Conservation (phyloP, 1,140 invertebrate species). For the Bradysia coprophila region DNA sequence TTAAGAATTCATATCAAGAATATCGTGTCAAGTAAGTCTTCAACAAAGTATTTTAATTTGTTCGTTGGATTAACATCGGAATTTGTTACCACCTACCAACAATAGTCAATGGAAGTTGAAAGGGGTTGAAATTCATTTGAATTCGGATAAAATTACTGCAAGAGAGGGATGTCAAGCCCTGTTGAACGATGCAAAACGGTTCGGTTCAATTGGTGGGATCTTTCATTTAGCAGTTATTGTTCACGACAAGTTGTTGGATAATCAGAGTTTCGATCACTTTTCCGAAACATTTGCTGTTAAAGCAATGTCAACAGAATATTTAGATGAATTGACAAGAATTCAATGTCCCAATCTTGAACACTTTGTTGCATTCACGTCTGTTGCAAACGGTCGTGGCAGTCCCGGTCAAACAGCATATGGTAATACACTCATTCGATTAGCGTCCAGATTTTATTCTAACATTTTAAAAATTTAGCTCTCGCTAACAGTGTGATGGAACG, state of each 20-base stretch:
- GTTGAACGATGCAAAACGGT: constrained; percentile 32
- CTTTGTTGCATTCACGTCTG: constrained; percentile 88
- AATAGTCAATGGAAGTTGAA: constrained; percentile 33
- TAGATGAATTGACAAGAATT: constrained; percentile 54
- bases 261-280: constrained; percentile 67
- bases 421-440: too few species aligned
- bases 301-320: constrained; percentile 57
- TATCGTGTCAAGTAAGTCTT: constrained; percentile 18
- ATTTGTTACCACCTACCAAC: neutral
- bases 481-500: constrained; percentile 40
- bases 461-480: constrained; percentile 40
- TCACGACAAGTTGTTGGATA: constrained; percentile 72
- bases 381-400: constrained; percentile 91
- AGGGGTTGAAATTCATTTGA: constrained; percentile 36
- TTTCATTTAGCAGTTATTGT: constrained; percentile 88
- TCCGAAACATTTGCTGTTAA: constrained; percentile 58
- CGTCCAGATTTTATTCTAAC: too few species aligned
- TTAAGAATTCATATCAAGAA: constrained; percentile 55
- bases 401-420: constrained; percentile 90
- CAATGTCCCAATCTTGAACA: constrained; percentile 65
- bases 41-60: too few species aligned
- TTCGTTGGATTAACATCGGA: neutral
- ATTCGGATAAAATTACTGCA: constrained; percentile 51
- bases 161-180: too few species aligned
- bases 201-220: constrained; percentile 68